Evolutionary conservation across 2,888 invertebrate species (phyloP).

Genomic region (Beris chalybata): DNA sequence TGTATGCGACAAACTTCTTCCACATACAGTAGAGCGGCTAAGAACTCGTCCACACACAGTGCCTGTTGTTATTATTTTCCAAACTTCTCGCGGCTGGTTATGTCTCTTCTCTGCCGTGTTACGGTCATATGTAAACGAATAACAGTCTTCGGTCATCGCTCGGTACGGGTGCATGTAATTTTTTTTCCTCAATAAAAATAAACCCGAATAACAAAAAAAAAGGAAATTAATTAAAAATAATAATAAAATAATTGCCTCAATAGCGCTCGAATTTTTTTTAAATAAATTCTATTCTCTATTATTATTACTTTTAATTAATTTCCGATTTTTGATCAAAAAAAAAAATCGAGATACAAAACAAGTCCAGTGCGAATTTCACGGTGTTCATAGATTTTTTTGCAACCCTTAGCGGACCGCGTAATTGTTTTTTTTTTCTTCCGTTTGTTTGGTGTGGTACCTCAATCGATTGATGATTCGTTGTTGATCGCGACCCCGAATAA

Average conservation of each 20-base stretch:
- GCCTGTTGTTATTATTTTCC: conserved; percentile 2
- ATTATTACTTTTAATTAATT: conserved; percentile 2
- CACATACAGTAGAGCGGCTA: too few species aligned
- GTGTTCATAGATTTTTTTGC: too few species aligned
- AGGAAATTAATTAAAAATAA: not conserved
- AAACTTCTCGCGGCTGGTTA: not conserved
- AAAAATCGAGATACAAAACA: not conserved
- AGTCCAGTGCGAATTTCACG: not conserved
- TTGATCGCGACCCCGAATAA: too few species aligned
- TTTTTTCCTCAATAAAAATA: conserved; percentile 13
- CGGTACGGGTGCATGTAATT: conserved; percentile 42
- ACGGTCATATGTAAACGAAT: conserved; percentile 38
- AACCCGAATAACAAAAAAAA: not conserved
- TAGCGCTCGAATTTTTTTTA: not conserved
- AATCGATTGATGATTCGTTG: too few species aligned
- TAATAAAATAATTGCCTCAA: not conserved
- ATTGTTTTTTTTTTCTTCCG: too few species aligned
- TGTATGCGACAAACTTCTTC: too few species aligned
- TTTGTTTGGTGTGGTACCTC: too few species aligned
- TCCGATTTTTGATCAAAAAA: not conserved
- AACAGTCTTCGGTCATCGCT: conserved; percentile 44
- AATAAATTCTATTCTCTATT: not conserved
- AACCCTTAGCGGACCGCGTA: too few species aligned
- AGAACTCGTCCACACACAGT: too few species aligned
- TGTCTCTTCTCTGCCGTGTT: conserved; percentile 35